These are phyloP conservation scores for Neria commutata DNA, from an alignment of 2,888 invertebrate species.

Conservation along the genomic window DNA sequence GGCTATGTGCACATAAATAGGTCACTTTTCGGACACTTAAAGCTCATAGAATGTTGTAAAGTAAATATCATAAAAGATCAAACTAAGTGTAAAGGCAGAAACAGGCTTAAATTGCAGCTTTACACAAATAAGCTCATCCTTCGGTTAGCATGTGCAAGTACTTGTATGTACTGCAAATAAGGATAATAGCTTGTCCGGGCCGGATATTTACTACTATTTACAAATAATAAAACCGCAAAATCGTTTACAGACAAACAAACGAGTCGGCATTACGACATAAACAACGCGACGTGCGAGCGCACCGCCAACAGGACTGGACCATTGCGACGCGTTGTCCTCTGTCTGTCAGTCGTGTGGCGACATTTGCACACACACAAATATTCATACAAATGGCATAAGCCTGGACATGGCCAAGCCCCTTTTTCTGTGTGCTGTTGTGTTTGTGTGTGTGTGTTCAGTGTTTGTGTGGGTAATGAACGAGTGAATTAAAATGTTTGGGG, in stretches of 20 bases:
- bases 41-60: too few species aligned
- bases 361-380: not conserved
- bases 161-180: not conserved
- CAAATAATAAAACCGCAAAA: constrained; percentile 45
- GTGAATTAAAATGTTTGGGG: constrained; percentile 14
- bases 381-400: not conserved
- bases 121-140: too few species aligned
- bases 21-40: too few species aligned
- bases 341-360: not conserved
- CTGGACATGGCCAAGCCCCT: constrained; percentile 8
- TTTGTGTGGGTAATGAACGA: constrained; percentile 2
- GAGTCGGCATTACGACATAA: constrained; percentile 9
- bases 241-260: constrained; percentile 26
- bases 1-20: not conserved
- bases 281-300: not conserved
- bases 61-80: too few species aligned
- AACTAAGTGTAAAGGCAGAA: too few species aligned
- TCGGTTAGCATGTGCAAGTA: too few species aligned
- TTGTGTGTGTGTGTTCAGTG: constrained; percentile 2
- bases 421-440: constrained; percentile 4
- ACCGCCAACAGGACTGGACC: constrained; percentile 1
- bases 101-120: too few species aligned
- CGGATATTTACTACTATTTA: constrained; percentile 32
- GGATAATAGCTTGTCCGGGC: not conserved
- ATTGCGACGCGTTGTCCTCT: not conserved